Evolutionary conservation across 2,888 invertebrate genomes (phyloP).

Genomic region (Drosophila leonis): DNA sequence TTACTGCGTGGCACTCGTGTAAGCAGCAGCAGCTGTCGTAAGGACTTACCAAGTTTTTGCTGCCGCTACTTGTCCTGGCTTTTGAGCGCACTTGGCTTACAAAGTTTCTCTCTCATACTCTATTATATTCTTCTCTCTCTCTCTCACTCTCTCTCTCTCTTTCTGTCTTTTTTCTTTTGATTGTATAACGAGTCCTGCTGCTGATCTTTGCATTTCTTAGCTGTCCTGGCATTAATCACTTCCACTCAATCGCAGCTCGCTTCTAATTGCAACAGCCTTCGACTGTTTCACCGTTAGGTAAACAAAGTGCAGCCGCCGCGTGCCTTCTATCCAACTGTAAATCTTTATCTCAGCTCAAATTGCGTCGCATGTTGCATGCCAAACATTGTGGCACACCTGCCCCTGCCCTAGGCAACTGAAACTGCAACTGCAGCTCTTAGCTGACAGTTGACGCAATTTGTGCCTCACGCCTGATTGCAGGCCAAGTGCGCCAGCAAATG

Average conservation of each 20-base stretch:
- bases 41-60: constrained; percentile 75
- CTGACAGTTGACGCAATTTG: constrained; percentile 9
- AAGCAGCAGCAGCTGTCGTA: constrained; percentile 75
- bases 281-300: constrained; percentile 47
- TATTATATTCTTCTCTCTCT: background rate
- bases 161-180: background rate
- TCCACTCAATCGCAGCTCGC: constrained; percentile 59
- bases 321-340: constrained; percentile 59
- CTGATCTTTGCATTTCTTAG: constrained; percentile 25
- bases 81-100: constrained; percentile 50
- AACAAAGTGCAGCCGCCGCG: constrained; percentile 51
- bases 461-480: constrained; percentile 48
- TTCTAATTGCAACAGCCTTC: constrained; percentile 60
- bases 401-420: constrained; percentile 21
- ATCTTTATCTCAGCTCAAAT: constrained; percentile 62
- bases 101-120: constrained; percentile 35
- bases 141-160: background rate
- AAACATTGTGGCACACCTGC: constrained; percentile 51
- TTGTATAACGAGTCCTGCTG: constrained; percentile 1
- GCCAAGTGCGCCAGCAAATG: constrained; percentile 57
- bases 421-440: constrained; percentile 6
- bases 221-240: constrained; percentile 61
- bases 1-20: constrained; percentile 49
- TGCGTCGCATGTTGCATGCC: constrained; percentile 53
- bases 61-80: constrained; percentile 67